Conservation (phyloP, 1,140 invertebrate species). For the Bemisia tabaci region DNA sequence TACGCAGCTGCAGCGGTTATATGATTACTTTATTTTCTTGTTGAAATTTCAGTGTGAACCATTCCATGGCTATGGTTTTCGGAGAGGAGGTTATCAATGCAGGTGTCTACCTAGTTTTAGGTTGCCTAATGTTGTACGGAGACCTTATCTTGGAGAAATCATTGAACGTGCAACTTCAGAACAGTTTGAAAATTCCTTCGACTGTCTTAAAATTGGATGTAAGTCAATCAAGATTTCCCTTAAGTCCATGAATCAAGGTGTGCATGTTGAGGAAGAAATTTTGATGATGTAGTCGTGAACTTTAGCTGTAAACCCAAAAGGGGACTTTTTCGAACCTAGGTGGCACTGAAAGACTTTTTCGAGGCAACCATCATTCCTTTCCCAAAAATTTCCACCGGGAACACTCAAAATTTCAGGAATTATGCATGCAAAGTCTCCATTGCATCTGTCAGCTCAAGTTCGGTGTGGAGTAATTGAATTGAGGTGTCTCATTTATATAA, state of each 20-base stretch:
- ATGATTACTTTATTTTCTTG: no score
- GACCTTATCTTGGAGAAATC: conserved; percentile 85
- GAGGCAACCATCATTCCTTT: no score
- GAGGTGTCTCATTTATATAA: no score
- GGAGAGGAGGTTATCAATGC: conserved; percentile 91
- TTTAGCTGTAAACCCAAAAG: background rate
- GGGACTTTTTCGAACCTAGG: no score
- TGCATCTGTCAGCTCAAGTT: no score
- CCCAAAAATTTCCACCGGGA: no score
- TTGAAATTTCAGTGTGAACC: conserved; percentile 87
- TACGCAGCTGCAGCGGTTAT: no score
- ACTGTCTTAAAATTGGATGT: conserved; percentile 87
- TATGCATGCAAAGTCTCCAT: no score
- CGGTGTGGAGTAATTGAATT: no score
- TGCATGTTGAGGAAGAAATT: background rate
- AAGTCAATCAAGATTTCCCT: conserved; percentile 36
- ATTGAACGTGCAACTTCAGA: conserved; percentile 81
- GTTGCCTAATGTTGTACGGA: conserved; percentile 68
- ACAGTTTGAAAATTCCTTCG: conserved; percentile 84
- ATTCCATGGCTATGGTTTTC: conserved; percentile 86
- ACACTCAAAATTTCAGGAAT: no score
- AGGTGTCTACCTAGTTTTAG: conserved; percentile 80
- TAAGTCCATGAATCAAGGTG: conserved; percentile 2
- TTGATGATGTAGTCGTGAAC: background rate
- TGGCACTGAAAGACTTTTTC: no score